Evolutionary conservation across 2,888 invertebrate genomes (phyloP), one percentile per base, ranked within the genome.

Genomic region (Lepas anatifera): DNA sequence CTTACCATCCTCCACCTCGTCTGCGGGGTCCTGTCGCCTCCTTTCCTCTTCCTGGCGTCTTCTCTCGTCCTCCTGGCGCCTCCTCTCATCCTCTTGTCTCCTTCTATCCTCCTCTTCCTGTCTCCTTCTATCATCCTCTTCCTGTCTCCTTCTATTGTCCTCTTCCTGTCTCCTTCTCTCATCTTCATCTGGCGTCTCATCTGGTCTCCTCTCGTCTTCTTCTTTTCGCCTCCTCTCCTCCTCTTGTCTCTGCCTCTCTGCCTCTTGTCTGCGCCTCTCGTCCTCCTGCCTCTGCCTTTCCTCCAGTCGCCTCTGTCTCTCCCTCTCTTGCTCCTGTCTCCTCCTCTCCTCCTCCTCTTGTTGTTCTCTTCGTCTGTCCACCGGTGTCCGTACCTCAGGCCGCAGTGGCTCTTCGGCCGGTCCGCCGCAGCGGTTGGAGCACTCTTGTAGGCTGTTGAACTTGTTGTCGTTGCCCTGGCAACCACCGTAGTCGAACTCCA

Each of bases 401-500:
- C 3, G 29, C 27, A 8, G 58, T 11, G 58, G 58, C 58, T 35
- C 58, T 25, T 58, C 58, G 1, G 58, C 35, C 18, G 32, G 35
- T 22, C 58, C 58, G 10, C 58, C 58, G 22, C 58, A 58, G 22
- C 58, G 58, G 3, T 29, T 18, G 22, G 58, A 32, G 35, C 58
- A 58, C 22, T 58, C 58, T 35, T 86, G 32, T 22, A 58, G 22
- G 22, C 32, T 35, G 58, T 58, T 87, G 81, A 95, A 95, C 69
- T 91, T 83, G 80, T 95, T 95, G 68, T 89, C 88, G 75, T 90
- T 91, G 43, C 94, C 94, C 48, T 83, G 85, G 78, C 94, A 95
- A 71, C 94, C 94, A 48, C 92, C 87, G 77, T 89, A 95, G 2
- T 81, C 80, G 80, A 91, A 95, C 73, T 84, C 81, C 75, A 85